Evolutionary conservation across 2,888 invertebrate species (phyloP), one percentile per base, ranked within the genome.

Genomic region (Pegoplata infirma): DNA sequence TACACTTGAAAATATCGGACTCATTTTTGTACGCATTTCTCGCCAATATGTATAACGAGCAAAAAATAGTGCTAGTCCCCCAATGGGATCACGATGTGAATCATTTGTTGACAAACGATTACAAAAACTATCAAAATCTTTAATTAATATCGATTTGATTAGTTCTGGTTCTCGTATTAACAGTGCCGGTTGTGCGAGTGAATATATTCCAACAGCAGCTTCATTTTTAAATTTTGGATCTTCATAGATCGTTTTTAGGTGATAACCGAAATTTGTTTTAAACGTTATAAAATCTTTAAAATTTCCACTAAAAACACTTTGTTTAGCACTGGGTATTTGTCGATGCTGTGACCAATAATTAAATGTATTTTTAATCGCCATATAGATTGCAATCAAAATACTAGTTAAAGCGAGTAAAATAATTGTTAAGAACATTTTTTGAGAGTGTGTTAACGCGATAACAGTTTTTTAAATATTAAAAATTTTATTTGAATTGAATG

Each of bases 131-230:
- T 85, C 80, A n/a, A 87, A 86, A 7, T 84, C 72, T 51, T 89
- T 90, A 10, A 91, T 85, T 10, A 91, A 81, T 8, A 91, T 75
- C 1, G 84, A 81, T 56, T 90, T 90, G 0, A 90, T 83, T 0
- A 91, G 67, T 21, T 90, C 88, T 0, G 89, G 90, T 81, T 91
- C 90, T 0, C 89, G 87, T 1, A 89, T 63, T 7, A 91, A 56
- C 1, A 91, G 32, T 2, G 86, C 86, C 0, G 91, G 91, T 2
- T 86, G 88, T 78, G 90, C 88, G 6, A 91, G 86, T 0, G 90
- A 84, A 86, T 84, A 83, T 84, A 90, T 69, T 76, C 91, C 84
- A 74, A 81, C 82, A 44, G 90, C 23, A 72, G 88, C 81, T 73
- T 74, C 71, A 71, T 85, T 40, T 72, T 74, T 2, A 21, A 81